Conservation (phyloP, 1,140 invertebrate species). For the Eupristina koningsbergeri region DNA sequence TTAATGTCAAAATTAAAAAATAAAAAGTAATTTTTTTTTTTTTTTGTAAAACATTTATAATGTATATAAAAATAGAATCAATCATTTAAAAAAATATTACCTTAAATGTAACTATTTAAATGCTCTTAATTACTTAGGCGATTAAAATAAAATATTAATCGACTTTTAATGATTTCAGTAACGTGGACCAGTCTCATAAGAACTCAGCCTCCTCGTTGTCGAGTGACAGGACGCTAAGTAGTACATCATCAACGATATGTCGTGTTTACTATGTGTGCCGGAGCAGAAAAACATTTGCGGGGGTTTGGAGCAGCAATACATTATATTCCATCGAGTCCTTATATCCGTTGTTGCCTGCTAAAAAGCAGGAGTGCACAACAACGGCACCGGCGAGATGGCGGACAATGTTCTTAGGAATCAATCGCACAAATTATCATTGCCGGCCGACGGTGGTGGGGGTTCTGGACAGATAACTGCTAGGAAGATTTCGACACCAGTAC, state of each 20-base stretch:
- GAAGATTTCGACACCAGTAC: conserved; percentile 76
- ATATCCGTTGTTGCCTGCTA: conserved; percentile 33
- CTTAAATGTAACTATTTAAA: no score
- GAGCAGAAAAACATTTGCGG: conserved; percentile 3
- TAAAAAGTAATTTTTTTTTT: no score
- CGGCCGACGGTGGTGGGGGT: neutral
- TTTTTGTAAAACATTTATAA: no score
- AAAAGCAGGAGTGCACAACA: conserved; percentile 4
- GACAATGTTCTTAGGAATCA: conserved; percentile 70
- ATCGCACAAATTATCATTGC: conserved; percentile 63
- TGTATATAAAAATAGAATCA: no score
- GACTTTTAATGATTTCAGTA: neutral
- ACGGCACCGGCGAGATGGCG: conserved; percentile 58
- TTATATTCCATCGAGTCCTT: neutral
- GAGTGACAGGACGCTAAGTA: neutral
- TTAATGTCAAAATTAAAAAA: no score
- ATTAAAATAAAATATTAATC: neutral
- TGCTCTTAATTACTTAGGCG: no score
- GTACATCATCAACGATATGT: conserved; percentile 36
- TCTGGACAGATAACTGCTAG: conserved; percentile 50
- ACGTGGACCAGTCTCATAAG: conserved; percentile 29
- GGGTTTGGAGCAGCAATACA: conserved; percentile 33
- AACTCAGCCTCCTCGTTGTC: neutral
- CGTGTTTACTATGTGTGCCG: conserved; percentile 39
- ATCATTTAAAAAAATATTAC: no score